Evolutionary conservation across 2,113 vertebrate genomes (phyloP).

Genomic region (Panurus biarmicus): DNA sequence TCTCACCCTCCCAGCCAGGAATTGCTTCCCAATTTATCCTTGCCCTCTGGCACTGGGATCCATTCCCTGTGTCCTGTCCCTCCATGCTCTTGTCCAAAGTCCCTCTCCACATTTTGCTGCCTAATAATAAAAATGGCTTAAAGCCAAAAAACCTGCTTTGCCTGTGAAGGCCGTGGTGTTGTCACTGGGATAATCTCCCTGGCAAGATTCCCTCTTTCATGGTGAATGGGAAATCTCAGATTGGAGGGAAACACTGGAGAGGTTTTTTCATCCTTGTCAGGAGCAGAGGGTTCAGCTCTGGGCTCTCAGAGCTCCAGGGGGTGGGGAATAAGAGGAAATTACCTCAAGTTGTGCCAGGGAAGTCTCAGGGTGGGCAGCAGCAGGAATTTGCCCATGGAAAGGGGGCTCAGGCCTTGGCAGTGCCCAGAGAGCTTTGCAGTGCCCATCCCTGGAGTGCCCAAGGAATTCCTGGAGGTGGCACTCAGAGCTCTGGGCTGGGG

Average conservation of each 20-base stretch:
- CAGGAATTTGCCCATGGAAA: background rate
- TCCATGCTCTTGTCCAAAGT: too few relatives aligned
- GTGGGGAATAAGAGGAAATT: background rate
- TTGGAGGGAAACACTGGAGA: background rate
- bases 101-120: background rate
- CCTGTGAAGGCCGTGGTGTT: background rate
- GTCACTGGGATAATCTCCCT: background rate
- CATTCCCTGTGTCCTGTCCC: too few relatives aligned
- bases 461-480: background rate
- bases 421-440: background rate
- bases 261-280: background rate
- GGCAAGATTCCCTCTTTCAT: background rate
- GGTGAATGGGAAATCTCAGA: background rate
- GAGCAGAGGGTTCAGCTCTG: too few relatives aligned
- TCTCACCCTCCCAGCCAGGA: too few relatives aligned
- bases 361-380: background rate
- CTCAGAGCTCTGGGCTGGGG: background rate
- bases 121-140: background rate
- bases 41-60: too few relatives aligned
- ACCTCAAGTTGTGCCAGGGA: rapidly evolving
- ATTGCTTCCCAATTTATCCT: too few relatives aligned
- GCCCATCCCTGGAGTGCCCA: background rate
- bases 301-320: background rate
- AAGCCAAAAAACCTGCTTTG: background rate
- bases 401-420: rapidly evolving